Evolutionary conservation across 2,888 invertebrate species (phyloP), one percentile per base, ranked within the genome.

Genomic region (Acrocera orbiculus): DNA sequence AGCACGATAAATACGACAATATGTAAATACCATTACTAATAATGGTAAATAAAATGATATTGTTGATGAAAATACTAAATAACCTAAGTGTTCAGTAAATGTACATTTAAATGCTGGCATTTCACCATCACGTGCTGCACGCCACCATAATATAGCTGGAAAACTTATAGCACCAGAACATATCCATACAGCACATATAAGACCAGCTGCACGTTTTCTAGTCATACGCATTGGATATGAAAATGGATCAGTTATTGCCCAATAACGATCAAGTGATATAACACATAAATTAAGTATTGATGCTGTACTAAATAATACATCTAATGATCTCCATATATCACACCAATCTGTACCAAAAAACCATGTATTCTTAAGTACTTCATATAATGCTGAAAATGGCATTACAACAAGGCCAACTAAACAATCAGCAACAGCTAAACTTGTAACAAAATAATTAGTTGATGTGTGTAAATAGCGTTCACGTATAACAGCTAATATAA

Each of bases 221-320:
- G 87, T 90, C 87, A 98, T 95, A 42, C 80, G 69, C 64, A 82
- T 85, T 2, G 95, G 92, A 62, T 98, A 98, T 30, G 87, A 86
- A 45, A 98, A 92, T 0, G 98, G 96, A 62, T 96, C 93, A 10
- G 92, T 93, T 41, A 96, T 96, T 28, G 96, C 96, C 93, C 95
- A 93, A 61, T 96, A 98, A 13, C 93, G 73, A 57, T 95, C 95
- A 48, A 95, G 58, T 1, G 90, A 89, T 49, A 95, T 98, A 19
- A 96, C 92, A 61, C 96, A 96, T 34, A 98, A 65, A 62, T 96
- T 96, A 32, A 96, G 67, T 47, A 98, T 98, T 9, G 93, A 93
- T 5, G 95, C 95, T 0, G 98, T 96, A 48, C 90, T 90, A 48
- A 93, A 95, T 2, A 96, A 69, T 3, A 98, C 96, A 54, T 98